Percentiles rank a stretch among this genome's conserved stretches.
phyloP scores from a whole-genome alignment of 2,888 invertebrate species.

The Acanthosepion pharaonis region DNA sequence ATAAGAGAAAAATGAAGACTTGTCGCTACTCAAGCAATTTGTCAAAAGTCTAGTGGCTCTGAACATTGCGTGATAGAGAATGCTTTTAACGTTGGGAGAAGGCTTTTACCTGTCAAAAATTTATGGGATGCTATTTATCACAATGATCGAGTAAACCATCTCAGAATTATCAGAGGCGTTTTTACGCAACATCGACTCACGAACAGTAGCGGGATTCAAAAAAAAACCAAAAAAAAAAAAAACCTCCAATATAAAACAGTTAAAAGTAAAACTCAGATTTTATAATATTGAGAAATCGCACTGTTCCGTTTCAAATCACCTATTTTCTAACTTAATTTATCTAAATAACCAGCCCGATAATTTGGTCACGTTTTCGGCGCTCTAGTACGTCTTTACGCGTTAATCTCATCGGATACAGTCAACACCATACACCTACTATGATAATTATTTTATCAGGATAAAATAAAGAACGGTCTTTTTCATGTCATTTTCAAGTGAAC shows the following conservation, averaged over 20 bases:
- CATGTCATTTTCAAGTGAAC: too few relatives aligned
- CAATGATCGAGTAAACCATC: constrained; percentile 1
- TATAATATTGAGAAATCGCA: background rate
- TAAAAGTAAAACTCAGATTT: background rate
- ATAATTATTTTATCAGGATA: too few relatives aligned
- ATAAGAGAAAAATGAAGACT: background rate
- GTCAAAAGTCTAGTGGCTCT: background rate
- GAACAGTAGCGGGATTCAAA: background rate
- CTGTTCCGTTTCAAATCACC: background rate
- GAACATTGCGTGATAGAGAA: constrained; percentile 33
- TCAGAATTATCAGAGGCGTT: background rate
- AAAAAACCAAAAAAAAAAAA: background rate
- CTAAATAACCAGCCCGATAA: too few relatives aligned
- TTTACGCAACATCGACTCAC: background rate
- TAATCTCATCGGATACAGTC: too few relatives aligned
- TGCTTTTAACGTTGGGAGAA: background rate
- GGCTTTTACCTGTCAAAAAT: constrained; percentile 33
- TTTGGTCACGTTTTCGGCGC: too few relatives aligned
- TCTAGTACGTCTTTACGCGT: too few relatives aligned
- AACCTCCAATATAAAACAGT: background rate
- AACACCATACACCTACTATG: too few relatives aligned
- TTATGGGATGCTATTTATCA: constrained; percentile 33
- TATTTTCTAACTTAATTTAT: background rate
- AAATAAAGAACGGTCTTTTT: too few relatives aligned
- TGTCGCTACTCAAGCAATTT: constrained; percentile 33